These are phyloP conservation scores for Eucidaris tribuloides DNA, from an alignment of 35 echinoderm and acorn worm genomes.

Conservation along the genomic window DNA sequence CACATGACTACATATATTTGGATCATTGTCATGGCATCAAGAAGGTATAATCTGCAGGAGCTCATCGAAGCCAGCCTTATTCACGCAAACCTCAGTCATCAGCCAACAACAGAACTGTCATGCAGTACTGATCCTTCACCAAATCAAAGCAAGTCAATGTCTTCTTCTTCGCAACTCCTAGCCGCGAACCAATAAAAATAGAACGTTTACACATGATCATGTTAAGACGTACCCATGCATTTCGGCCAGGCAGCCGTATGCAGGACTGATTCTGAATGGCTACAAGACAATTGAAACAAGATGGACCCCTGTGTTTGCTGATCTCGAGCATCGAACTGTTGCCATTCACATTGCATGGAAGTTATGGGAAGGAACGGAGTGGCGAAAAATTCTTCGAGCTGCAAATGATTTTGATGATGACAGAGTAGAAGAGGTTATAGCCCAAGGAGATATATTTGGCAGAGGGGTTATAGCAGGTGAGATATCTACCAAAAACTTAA, in stretches of 20 bases:
- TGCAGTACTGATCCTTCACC: no score
- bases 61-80: no score
- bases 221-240: slow-evolving; percentile 23
- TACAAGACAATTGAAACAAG: slow-evolving; percentile 54
- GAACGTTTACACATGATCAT: no score
- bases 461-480: slow-evolving; percentile 40
- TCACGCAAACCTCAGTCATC: no score
- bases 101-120: no score
- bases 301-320: slow-evolving; percentile 38
- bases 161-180: no score
- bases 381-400: slow-evolving; percentile 3
- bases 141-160: no score
- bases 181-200: no score
- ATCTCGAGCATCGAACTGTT: slow-evolving; percentile 22
- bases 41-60: no score
- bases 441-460: slow-evolving; percentile 17
- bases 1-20: no score
- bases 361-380: slow-evolving; percentile 40
- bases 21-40: no score
- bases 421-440: background rate
- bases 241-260: slow-evolving; percentile 56
- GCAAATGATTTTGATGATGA: background rate
- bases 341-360: slow-evolving; percentile 43
- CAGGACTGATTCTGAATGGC: slow-evolving; percentile 46
- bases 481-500: no score